Base-by-base conservation (phyloP, 2,797 vertebrate genomes). In the Lagodon rhomboides region DNA sequence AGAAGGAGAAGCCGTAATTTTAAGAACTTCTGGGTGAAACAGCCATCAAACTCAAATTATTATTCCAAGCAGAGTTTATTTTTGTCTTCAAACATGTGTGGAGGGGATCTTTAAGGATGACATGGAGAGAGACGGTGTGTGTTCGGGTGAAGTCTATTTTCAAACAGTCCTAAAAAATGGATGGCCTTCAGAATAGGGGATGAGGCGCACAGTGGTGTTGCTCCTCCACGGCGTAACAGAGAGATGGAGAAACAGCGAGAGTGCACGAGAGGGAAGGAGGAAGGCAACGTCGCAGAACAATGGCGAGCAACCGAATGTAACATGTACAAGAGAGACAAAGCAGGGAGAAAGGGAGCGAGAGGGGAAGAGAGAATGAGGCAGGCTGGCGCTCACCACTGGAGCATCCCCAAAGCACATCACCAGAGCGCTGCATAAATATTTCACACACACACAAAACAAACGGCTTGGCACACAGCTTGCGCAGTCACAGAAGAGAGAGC, bases 401-500 rank as follows among this genome's bases (percentile, higher is more conserved):
- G 80, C 80, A 88, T 91, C 86, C 89, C 77, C 81, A 79, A 86
- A 87, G 86, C 84, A 86, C 85, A 88, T 87, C 78, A 83, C 83
- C 77, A 87, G 80, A 91, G 90, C 51, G 20, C 77, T 78, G 76
- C 87, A 92, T 93, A 74, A 91, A 91, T 91, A 91, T 91, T 91
- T 91, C 83, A 93, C 83, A 82, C 68, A 69, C 58, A 22, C 60
- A 84, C 68, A 69, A 81, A 83, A 83, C 87, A 90, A 87, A 83
- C 75, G 49, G 75, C 87, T 85, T 88, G 90, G 87, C 89, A 73
- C 81, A 66, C 77, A 76, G 89, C 87, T 80, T 81, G 76, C 46
- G 16, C 75, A 58, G 34, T 74, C 81, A 89, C 77, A 86, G 84
- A 77, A 72, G 70, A 75, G 68, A 76, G 82, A 82, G 69, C 11